These are phyloP conservation scores for Geopemphigus sp. DNA, from an alignment of 1,140 invertebrate genomes.

Conservation along the genomic window DNA sequence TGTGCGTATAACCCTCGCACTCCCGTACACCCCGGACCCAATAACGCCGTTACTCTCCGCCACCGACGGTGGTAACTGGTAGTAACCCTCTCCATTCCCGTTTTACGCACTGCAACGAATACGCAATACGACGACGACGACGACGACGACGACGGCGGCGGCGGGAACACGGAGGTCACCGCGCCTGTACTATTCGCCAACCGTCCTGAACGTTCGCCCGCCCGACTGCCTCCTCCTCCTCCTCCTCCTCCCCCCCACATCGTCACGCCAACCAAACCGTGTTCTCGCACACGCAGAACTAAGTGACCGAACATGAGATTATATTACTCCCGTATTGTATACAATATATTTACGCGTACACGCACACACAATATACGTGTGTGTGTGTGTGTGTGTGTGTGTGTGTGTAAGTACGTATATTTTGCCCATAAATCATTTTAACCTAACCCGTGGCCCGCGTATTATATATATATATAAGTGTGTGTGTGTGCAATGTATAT, in stretches of 20 bases:
- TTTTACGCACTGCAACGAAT: constrained; percentile 37
- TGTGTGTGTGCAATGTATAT: neutral
- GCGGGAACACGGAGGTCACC: no score
- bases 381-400: neutral
- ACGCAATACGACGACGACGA: constrained; percentile 5
- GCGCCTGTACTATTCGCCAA: no score
- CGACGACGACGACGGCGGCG: no score
- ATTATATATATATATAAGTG: neutral
- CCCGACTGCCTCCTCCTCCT: no score
- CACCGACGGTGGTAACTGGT: no score
- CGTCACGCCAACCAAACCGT: no score
- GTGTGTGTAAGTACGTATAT: no score
- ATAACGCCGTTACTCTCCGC: no score
- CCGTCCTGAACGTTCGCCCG: no score
- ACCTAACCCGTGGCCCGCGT: neutral
- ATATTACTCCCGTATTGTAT: neutral
- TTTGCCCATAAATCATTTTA: constrained; percentile 25
- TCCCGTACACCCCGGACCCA: no score
- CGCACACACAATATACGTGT: no score
- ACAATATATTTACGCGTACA: no score
- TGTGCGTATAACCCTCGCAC: neutral
- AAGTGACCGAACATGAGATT: constrained; percentile 25
- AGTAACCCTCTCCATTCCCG: neutral
- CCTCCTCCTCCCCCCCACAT: neutral
- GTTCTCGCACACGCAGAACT: neutral